Conservation (phyloP, 2,888 invertebrate genomes). For the Drosophila kanekoi region DNA sequence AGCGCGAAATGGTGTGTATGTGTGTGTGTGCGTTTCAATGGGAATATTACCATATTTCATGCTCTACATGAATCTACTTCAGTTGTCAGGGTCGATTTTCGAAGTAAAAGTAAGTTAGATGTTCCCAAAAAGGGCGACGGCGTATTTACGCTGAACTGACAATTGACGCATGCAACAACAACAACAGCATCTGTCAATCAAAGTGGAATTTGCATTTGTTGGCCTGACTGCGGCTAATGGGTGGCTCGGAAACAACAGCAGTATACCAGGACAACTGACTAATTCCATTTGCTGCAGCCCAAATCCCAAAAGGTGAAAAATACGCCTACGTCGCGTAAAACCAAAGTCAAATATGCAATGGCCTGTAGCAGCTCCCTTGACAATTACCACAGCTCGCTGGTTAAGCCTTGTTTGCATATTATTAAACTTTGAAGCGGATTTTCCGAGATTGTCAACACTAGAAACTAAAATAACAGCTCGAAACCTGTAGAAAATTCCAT, state of each 20-base stretch:
- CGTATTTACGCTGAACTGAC: conserved; percentile 25
- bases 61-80: conserved; percentile 69
- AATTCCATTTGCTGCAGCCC: conserved; percentile 60
- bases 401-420: conserved; percentile 66
- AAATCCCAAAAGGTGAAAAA: conserved; percentile 58
- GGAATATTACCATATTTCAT: conserved; percentile 76
- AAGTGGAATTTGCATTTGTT: too few species aligned
- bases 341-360: conserved; percentile 71
- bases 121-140: conserved; percentile 23
- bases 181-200: too few species aligned
- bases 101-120: conserved; percentile 40
- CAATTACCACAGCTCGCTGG: conserved; percentile 34
- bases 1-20: conserved; percentile 5
- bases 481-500: conserved; percentile 21
- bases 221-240: conserved; percentile 38
- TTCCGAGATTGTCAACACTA: conserved; percentile 5
- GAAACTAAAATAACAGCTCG: conserved; percentile 15
- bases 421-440: conserved; percentile 47
- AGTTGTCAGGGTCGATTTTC: conserved; percentile 60
- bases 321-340: conserved; percentile 52
- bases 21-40: conserved; percentile 9
- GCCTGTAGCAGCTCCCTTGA: conserved; percentile 34
- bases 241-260: neutral
- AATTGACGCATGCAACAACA: conserved; percentile 7
- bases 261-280: conserved; percentile 50